Evolutionary conservation across 2,888 invertebrate genomes (phyloP), one percentile per base, ranked within the genome.

Genomic region (Malthinus seriepunctatus): DNA sequence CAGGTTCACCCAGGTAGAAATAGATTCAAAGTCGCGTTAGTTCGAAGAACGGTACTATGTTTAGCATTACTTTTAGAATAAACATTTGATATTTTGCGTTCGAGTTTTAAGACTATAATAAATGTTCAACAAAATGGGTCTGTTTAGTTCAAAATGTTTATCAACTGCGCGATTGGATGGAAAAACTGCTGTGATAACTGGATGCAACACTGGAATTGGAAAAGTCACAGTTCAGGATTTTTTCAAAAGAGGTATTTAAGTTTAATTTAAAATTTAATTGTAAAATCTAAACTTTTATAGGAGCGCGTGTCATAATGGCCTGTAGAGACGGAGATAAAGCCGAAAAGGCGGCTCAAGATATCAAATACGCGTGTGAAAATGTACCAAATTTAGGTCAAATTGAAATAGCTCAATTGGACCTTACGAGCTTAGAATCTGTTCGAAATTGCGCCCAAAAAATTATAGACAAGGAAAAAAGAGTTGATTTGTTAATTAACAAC

Each of bases 401-500:
- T 11, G 73, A 79, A 1, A 69, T 83, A 1, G 76, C 79, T 59
- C 71, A 80, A 63, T 67, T 84, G 37, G 77, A 80, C 62, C 67
- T 80, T 9, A 56, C 68, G 9, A 79, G 76, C 39, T 66, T 79
- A 42, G 62, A 69, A n/a, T 80, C 80, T 0, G 74, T 82, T 0
- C 68, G 3, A 79, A 86, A 50, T 84, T 80, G 79, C 59, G 79
- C 79, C 2, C 62, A 70, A 44, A 69, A 68, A n/a, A 68, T 81
- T 47, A 60, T 83, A 10, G 71, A 76, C 14, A 79, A 76, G 3
- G 82, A 86, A 68, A 31, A 71, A 0, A 79, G 81, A 50, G 80
- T 88, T 8, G 83, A 88, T 66, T 80, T 88, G 55, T 78, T 89
- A 1, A 83, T 89, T 2, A 88, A 89, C 68, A 89, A 89, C 74